Percentiles rank a stretch among this genome's conserved stretches.
phyloP scores from a whole-genome alignment of 2,888 invertebrate genomes.

The Mythimna vitellina region DNA sequence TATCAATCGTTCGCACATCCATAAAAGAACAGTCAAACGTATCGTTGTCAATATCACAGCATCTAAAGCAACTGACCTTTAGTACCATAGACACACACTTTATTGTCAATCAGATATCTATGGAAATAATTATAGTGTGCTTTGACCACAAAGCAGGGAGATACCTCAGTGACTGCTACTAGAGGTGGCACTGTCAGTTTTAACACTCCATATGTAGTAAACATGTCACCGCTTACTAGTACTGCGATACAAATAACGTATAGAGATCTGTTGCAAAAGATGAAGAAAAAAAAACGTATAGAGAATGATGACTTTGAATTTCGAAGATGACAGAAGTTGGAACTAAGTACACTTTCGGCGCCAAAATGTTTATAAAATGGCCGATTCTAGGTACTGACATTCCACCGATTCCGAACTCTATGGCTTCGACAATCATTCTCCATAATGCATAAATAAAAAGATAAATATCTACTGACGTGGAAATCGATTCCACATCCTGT shows the following conservation, averaged over 20 bases:
- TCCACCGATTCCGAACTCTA: neutral
- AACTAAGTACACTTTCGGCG: neutral
- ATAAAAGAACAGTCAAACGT: slow-evolving; percentile 12
- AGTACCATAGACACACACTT: slow-evolving; percentile 16
- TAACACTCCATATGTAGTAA: neutral
- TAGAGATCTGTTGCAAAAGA: too few species aligned
- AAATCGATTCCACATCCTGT: slow-evolving; percentile 44
- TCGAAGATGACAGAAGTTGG: neutral
- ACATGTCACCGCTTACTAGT: neutral
- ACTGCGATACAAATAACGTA: neutral
- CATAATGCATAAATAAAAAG: slow-evolving; percentile 34
- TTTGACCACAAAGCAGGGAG: slow-evolving; percentile 24
- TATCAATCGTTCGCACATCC: slow-evolving; percentile 30
- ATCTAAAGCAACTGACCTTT: slow-evolving; percentile 49
- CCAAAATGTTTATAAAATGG: neutral
- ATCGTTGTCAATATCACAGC: slow-evolving; percentile 23
- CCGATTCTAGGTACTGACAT: neutral
- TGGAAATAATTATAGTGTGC: slow-evolving; percentile 42
- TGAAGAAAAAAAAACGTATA: too few species aligned
- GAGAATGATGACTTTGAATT: neutral
- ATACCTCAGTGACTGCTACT: too few species aligned
- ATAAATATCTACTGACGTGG: slow-evolving; percentile 40
- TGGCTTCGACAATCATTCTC: slow-evolving; percentile 42
- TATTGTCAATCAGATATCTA: slow-evolving; percentile 51
- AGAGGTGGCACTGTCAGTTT: neutral